Evolutionary conservation across 2,797 vertebrate species (phyloP).

Genomic region (Monodelphis domestica): DNA sequence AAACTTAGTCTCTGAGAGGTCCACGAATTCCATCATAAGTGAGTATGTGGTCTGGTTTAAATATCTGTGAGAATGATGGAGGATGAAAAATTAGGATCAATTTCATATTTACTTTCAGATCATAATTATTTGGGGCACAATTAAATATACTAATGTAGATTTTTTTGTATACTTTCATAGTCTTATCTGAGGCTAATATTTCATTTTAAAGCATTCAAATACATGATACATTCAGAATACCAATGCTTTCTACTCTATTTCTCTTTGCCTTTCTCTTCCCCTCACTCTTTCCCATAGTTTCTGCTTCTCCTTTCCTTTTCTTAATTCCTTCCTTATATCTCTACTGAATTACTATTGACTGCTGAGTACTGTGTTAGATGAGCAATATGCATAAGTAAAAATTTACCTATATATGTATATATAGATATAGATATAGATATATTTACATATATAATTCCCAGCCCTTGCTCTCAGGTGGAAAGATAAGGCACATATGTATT

Average conservation of each 20-base stretch:
- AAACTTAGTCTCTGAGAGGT: neutral
- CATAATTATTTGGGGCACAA: neutral
- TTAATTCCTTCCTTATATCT: neutral
- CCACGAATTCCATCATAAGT: neutral
- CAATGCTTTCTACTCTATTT: neutral
- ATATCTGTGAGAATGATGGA: constrained; percentile 18
- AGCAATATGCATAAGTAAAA: neutral
- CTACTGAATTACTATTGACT: neutral
- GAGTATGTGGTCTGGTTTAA: neutral
- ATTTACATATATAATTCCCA: neutral
- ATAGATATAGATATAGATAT: no score
- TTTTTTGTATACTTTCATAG: neutral
- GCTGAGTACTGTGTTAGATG: neutral
- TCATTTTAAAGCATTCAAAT: constrained; percentile 15
- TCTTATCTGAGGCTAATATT: constrained; percentile 13
- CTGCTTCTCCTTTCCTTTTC: neutral
- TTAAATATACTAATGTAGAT: constrained; percentile 17
- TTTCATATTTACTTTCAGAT: neutral
- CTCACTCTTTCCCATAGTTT: neutral
- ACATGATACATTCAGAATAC: neutral
- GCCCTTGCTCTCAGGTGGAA: neutral
- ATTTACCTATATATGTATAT: no score
- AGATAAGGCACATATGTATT: neutral
- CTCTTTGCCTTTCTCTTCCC: neutral
- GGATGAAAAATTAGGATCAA: neutral